Conservation (phyloP, 2,888 invertebrate genomes). For the Philereme transversata region DNA sequence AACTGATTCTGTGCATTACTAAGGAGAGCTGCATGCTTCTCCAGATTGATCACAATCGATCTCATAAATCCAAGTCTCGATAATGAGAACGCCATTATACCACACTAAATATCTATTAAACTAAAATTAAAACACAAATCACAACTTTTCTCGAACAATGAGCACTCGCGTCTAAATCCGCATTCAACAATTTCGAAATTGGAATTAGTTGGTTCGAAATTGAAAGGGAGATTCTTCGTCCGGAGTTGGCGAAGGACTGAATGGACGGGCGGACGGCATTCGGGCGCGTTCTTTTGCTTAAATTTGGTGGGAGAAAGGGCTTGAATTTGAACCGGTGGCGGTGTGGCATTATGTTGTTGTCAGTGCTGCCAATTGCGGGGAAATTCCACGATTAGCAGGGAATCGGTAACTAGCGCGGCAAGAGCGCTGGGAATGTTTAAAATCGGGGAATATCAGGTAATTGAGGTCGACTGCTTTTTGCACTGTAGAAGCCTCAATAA, state of each 20-base stretch:
- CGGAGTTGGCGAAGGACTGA: conserved; percentile 45
- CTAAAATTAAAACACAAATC: neutral
- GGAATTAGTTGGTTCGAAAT: conserved; percentile 34
- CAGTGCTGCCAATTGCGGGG: too few relatives aligned
- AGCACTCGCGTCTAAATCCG: conserved; percentile 12
- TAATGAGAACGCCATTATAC: conserved; percentile 77
- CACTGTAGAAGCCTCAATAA: too few relatives aligned
- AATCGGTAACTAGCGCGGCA: too few relatives aligned
- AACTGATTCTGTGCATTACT: conserved; percentile 63
- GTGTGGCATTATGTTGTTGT: conserved; percentile 14
- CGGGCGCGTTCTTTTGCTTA: conserved; percentile 60
- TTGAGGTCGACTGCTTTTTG: too few relatives aligned
- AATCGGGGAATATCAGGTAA: neutral
- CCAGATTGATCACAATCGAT: conserved; percentile 60
- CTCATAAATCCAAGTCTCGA: conserved; percentile 66
- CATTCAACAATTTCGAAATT: conserved; percentile 26
- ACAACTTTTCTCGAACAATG: neutral
- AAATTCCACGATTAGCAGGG: too few relatives aligned
- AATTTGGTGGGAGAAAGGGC: conserved; percentile 52
- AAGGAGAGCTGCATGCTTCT: conserved; percentile 63
- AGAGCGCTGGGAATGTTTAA: neutral
- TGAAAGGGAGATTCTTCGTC: conserved; percentile 37
- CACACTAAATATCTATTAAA: conserved; percentile 1
- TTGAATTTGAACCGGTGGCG: conserved; percentile 3
- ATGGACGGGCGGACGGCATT: conserved; percentile 56